Conservation (phyloP, 2,797 vertebrate species). For the Myotis findleyi region DNA sequence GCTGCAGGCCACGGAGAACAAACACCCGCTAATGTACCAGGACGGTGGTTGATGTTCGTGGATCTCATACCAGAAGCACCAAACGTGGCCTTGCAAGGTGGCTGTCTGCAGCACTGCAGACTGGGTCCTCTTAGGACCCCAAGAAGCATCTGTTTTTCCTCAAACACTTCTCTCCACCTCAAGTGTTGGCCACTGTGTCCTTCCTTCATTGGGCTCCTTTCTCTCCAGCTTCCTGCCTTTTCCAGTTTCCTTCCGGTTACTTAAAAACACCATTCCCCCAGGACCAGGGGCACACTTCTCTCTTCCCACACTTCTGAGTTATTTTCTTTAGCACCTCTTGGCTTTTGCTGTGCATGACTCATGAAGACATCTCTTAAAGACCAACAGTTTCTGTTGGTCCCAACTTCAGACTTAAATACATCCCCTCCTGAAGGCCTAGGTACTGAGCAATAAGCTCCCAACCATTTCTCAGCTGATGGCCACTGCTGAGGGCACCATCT, state of each 20-base stretch:
- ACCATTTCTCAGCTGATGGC: neutral
- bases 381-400: neutral
- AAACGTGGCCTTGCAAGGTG: neutral
- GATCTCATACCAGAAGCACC: neutral
- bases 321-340: neutral
- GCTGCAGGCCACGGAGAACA: slow-evolving; percentile 64
- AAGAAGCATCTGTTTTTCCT: neutral
- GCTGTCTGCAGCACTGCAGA: neutral
- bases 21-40: slow-evolving; percentile 65
- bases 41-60: neutral
- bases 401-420: neutral
- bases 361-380: neutral
- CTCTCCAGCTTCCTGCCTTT: neutral
- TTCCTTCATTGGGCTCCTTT: neutral
- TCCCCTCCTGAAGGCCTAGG: neutral
- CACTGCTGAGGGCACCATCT: neutral
- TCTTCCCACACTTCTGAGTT: neutral
- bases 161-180: neutral
- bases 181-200: neutral
- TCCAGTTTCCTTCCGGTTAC: neutral
- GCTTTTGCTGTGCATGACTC: neutral
- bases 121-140: neutral
- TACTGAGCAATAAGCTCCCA: neutral
- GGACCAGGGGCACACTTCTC: neutral
- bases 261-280: neutral